Evolutionary conservation across 2,113 vertebrate genomes (phyloP).

Genomic region (Daphoenositta chrysoptera): DNA sequence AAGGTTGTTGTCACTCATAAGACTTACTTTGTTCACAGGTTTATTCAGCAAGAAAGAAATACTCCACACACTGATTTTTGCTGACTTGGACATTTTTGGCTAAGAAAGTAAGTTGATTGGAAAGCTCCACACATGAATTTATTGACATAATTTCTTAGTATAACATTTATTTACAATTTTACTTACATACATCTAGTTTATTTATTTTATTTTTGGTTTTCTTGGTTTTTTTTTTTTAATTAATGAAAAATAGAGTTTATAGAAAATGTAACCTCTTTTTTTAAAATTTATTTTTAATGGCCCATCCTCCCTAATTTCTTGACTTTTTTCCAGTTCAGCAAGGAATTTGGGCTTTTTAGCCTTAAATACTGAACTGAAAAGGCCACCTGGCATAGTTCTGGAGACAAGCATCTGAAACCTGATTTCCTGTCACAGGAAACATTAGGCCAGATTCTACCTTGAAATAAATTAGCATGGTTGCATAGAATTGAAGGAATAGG

Average conservation of each 20-base stretch:
- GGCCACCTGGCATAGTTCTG: not conserved
- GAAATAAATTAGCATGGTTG: not conserved
- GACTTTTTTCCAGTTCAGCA: not conserved
- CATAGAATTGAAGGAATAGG: not conserved
- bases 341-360: not conserved
- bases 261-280: not conserved
- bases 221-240: not conserved
- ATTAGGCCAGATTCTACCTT: not conserved
- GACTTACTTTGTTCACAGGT: not conserved
- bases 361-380: not conserved
- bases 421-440: not conserved
- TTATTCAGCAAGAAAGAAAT: not conserved
- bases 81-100: not conserved
- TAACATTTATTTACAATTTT: not conserved
- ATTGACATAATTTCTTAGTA: not conserved
- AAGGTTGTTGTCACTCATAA: not conserved
- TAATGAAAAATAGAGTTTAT: not conserved
- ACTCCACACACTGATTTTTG: fast-evolving
- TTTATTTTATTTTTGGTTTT: not conserved
- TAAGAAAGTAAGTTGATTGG: not conserved
- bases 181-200: not conserved
- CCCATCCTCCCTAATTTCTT: not conserved
- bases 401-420: fast-evolving
- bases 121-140: not conserved
- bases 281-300: not conserved